Evolutionary conservation across 2,797 vertebrate genomes (phyloP), one percentile per base, ranked within the genome.

Genomic region (Chromis chromis): DNA sequence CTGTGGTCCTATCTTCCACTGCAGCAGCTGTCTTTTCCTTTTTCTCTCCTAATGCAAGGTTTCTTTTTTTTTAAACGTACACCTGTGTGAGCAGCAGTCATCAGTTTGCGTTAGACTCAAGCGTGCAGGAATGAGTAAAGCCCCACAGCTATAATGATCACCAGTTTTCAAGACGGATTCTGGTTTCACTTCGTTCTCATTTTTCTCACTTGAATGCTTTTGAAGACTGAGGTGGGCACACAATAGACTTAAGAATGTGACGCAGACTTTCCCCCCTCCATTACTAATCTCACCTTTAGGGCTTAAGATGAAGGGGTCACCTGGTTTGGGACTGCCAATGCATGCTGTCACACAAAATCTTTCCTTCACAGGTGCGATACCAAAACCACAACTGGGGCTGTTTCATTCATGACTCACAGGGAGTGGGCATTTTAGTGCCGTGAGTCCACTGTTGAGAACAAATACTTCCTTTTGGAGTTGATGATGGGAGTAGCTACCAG

Each of bases 251-350:
- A 74, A 86, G 82, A 83, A 76, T 83, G 75, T 85, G 87, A 89
- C 62, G 25, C 80, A 72, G 27, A 73, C 58, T 28, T 58, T 55
- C 28, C 2, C 65, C 59, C 53, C 31, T n/a, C 44, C 42, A 48
- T 89, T 73, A 84, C 80, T 90, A 88, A 90, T 89, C 84, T 79
- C 24, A 81, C 88, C 87, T 90, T 16, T 21, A 64, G 88, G 88
- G 81, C 4, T 71, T 7, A 6, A 36, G 68, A 77, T 83, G 65
- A 57, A 76, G 60, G 25, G 77, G 40, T 85, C 76, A 87, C 77
- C 79, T 85, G 76, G 64, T 63, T 77, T 57, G 53, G 28, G 40
- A 21, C 77, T 68, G 40, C 21, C 63, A 49, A 40, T 53, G 81
- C 75, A 58, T 59, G 72, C 46, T 54, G 70, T 39, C 13, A 55